Evolutionary conservation across 2,888 invertebrate genomes (phyloP), one percentile per base, ranked within the genome.

Genomic region (Agrotis clavis): DNA sequence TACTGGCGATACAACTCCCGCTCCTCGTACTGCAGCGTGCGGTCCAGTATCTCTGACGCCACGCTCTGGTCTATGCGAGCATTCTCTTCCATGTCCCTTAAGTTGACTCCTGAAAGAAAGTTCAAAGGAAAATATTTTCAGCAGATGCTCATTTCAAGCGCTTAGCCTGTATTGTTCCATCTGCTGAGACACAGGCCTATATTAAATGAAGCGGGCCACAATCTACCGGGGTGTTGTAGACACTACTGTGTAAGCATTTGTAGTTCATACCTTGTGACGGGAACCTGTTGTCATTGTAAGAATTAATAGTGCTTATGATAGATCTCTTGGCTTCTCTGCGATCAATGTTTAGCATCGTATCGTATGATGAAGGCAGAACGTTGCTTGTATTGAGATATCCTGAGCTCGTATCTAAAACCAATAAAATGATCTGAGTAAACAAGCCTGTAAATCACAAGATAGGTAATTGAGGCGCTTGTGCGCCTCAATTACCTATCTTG

Each of bases 231-330:
- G 41, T 41, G 9, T 41, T 41, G 41, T 41, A 11, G 41, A 41
- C 41, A 41, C 41, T 41, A 35, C n/a, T 30, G 35, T 35, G 35
- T 35, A 41, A 41, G 11, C 11, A 41, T 41, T 41, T 11, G 11
- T 9, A 11, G 41, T 41, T 41, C 41, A 47, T 85, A 95, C 96
- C 95, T 93, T 94, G 94, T 5, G 96, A 96, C n/a, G 95, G 96
- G 77, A 90, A 96, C 53, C 95, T 89, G 0, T 91, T 86, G 71
- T 96, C 95, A 47, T 92, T 92, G 71, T 91, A 94, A 25, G 95
- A 95, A 77, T 94, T 95, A 14, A 96, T 93, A 1, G 94, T 90
- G 50, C 89, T 86, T 19, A 95, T 95, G 11, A 96, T 95, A 9
- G 91, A 90, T 59, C 82, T 86, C 80, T 92, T 94, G 2, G 94